These are phyloP conservation scores for Halyomorpha halys DNA, from an alignment of 1,140 invertebrate genomes.

Conservation along the genomic window DNA sequence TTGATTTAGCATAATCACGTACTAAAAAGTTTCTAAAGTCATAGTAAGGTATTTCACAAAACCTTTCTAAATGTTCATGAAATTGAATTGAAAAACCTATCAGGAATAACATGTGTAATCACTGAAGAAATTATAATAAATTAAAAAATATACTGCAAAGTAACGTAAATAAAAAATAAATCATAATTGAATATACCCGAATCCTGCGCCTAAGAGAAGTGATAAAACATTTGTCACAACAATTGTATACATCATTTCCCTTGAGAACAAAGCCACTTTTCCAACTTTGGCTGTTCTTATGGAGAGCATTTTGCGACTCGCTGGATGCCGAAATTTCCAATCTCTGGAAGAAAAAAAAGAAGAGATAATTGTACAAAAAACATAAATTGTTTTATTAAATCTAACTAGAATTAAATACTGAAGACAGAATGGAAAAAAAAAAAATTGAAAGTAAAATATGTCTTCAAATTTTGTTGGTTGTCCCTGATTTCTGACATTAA, in stretches of 20 bases:
- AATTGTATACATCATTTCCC: constrained; percentile 80
- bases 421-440: too few species aligned
- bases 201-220: constrained; percentile 74
- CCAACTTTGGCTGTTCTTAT: constrained; percentile 72
- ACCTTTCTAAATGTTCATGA: too few species aligned
- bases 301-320: constrained; percentile 48
- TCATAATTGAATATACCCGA: constrained; percentile 56
- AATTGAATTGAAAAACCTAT: too few species aligned
- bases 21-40: too few species aligned
- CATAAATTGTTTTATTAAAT: background rate
- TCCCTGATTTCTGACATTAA: too few species aligned
- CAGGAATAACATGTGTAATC: too few species aligned
- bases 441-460: background rate
- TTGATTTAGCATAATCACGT: too few species aligned
- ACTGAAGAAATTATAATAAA: too few species aligned
- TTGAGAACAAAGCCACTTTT: constrained; percentile 70
- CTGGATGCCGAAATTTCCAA: constrained; percentile 68
- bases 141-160: too few species aligned
- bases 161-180: background rate
- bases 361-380: background rate
- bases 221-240: constrained; percentile 83
- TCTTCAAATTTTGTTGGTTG: too few species aligned
- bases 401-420: background rate
- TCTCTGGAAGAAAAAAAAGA: constrained; percentile 44
- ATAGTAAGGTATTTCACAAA: too few species aligned